Base-by-base conservation (phyloP, 2,797 vertebrate genomes). In the Syngnathus acus region DNA sequence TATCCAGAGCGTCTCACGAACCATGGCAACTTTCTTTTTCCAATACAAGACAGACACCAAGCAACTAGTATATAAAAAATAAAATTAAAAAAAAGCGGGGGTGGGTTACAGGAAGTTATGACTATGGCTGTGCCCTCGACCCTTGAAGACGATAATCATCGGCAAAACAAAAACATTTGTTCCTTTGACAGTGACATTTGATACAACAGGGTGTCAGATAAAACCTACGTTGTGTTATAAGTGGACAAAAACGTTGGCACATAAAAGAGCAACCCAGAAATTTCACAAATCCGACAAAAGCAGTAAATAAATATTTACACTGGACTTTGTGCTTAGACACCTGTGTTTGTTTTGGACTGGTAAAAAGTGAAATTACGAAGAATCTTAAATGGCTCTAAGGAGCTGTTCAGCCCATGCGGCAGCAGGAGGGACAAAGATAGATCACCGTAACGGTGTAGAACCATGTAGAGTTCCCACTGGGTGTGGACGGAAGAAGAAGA, bases 81-180 rank as follows among this genome's bases (percentile, higher is more conserved):
- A 32, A 32, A 32, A 4, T 32, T 32, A 32, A 32, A 32, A 32
- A 32, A 32, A 32, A 19, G 53, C 65, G 51, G 54, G 1, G 63
- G 66, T 1, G 72, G 42, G 70, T 68, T 63, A n/a, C 82, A 76
- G 79, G 74, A 86, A 82, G 86, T 82, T 84, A 80, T 82, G 84
- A 74, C 84, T 85, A 70, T 74, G 72, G 55, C 68, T 64, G 74
- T 75, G 81, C 70, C 71, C 71, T 83, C 70, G 80, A 78, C 62
- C 73, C 82, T 72, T 74, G 42, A 78, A 68, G 70, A 60, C 3
- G 78, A 88, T 85, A 78, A 70, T 72, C 68, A 86, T 83, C 79
- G 59, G 47, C 65, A 81, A 84, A 87, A 81, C 70, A 78, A 74
- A 53, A 78, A 79, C 69, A 80, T 82, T 66, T 67, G 64, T 66